Evolutionary conservation across 2,888 invertebrate genomes (phyloP).

Genomic region (Listrodromus nycthemerus): DNA sequence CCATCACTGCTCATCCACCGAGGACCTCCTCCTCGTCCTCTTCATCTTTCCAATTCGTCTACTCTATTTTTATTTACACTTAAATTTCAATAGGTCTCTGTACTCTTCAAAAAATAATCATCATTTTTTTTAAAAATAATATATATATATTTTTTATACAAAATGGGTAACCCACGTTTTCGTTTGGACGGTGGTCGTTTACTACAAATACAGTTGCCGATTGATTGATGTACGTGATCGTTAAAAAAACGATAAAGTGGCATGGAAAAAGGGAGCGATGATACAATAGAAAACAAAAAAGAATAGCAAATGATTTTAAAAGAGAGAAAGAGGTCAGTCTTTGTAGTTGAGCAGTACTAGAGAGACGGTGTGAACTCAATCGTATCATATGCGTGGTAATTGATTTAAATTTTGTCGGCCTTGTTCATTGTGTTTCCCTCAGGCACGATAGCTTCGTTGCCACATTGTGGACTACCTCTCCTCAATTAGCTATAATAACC

Average conservation of each 20-base stretch:
- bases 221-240: constrained; percentile 23
- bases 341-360: constrained; percentile 53
- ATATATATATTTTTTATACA: constrained; percentile 7
- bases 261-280: constrained; percentile 28
- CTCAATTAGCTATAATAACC: constrained; percentile 63
- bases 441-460: constrained; percentile 62
- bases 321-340: constrained; percentile 64
- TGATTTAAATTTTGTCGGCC: constrained; percentile 65
- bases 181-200: constrained; percentile 59
- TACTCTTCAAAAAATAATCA: not conserved
- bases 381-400: constrained; percentile 57
- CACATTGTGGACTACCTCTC: constrained; percentile 62
- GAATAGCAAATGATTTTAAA: not conserved
- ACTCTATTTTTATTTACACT: constrained; percentile 23
- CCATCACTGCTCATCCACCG: constrained; percentile 43
- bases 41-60: constrained; percentile 47
- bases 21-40: constrained; percentile 38
- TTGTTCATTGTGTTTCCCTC: constrained; percentile 58
- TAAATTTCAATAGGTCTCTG: not conserved
- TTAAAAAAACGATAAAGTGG: constrained; percentile 17
- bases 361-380: constrained; percentile 58
- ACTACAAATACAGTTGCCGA: constrained; percentile 38
- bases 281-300: constrained; percentile 27
- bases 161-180: constrained; percentile 49
- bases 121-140: not conserved